Evolutionary conservation across 2,888 invertebrate species (phyloP), one percentile per base, ranked within the genome.

Genomic region (Drosophila affinis): DNA sequence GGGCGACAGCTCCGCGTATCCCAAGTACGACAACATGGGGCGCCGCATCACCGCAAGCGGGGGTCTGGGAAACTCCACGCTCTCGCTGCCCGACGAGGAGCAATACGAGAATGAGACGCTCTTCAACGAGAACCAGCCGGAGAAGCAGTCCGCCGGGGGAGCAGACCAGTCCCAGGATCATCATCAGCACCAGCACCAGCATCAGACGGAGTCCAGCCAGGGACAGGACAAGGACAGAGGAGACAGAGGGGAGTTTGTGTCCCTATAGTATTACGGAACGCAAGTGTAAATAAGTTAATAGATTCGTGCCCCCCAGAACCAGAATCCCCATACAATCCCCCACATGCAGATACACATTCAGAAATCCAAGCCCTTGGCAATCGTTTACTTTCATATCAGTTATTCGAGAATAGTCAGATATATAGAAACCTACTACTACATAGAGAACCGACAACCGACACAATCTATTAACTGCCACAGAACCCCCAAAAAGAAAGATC

Each of bases 1-100:
- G 2, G n/a, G 64, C 12, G 77, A 86, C 29, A 86, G 84, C n/a
- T 80, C 81, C 27, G 88, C 88, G 34, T 87, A 88, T 52, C 89
- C 91, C 75, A 95, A 96, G 73, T 97, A 97, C 91, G 97, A 98
- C 93, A 97, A 97, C 92, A 96, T 97, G 96, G 97, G 97, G 9
- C 96, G 97, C 59, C 94, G 97, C 76, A 96, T 97, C 58, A 97
- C 97, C 10, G 97, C 97, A 44, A 96, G 96, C 74, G 97, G 97
- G 54, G 83, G 69, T 0, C 55, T 82, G 55, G 79, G 87, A 47
- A 97, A 96, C 91, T 97, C 97, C 9, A 96, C 96, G 29, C 95
- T 97, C 90, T 97, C 97, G 32, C 93, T 97, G 77, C 96, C 96
- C 74, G 96, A 95, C 87, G 93, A 93, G 77, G 92, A 93, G 59